Percentiles rank a stretch among this genome's conserved stretches.
Evolutionary conservation across 2,888 invertebrate species (phyloP).

Genomic region (Stenotaenia linearis): DNA sequence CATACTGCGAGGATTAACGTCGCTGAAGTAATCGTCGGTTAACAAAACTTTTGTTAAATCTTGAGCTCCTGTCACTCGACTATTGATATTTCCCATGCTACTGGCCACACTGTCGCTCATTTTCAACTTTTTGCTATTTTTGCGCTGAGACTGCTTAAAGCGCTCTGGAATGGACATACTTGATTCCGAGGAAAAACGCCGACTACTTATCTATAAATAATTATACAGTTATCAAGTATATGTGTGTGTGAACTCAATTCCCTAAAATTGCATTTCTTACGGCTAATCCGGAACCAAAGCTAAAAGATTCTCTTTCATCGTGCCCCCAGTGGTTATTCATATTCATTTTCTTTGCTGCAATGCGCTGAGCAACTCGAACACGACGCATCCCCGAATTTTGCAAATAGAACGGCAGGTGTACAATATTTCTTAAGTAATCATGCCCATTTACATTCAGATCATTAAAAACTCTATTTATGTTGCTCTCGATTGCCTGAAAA

Average conservation of each 20-base stretch:
- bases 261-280: not conserved
- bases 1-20: conserved; percentile 97
- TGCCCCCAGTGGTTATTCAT: conserved; percentile 36
- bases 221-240: not conserved
- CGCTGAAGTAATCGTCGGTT: conserved; percentile 97
- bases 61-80: conserved; percentile 68
- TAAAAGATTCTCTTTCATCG: conserved; percentile 37
- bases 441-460: conserved; percentile 93
- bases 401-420: conserved; percentile 94
- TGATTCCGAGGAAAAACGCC: conserved; percentile 38
- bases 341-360: conserved; percentile 37
- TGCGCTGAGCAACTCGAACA: conserved; percentile 67
- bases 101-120: conserved; percentile 81
- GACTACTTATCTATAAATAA: conserved; percentile 34
- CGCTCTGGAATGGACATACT: conserved; percentile 40
- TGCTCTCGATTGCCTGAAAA: conserved; percentile 85
- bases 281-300: conserved; percentile 6
- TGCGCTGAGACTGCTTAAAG: conserved; percentile 38
- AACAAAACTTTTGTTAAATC: conserved; percentile 74
- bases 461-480: conserved; percentile 76
- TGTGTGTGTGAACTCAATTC: not conserved
- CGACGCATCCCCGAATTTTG: conserved; percentile 92
- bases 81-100: conserved; percentile 81
- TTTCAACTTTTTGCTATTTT: conserved; percentile 41
- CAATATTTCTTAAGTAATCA: conserved; percentile 88